Percentiles rank a stretch among this genome's conserved stretches.
Evolutionary conservation across 2,888 invertebrate genomes (phyloP).

Genomic region (Nomada goodeniana): DNA sequence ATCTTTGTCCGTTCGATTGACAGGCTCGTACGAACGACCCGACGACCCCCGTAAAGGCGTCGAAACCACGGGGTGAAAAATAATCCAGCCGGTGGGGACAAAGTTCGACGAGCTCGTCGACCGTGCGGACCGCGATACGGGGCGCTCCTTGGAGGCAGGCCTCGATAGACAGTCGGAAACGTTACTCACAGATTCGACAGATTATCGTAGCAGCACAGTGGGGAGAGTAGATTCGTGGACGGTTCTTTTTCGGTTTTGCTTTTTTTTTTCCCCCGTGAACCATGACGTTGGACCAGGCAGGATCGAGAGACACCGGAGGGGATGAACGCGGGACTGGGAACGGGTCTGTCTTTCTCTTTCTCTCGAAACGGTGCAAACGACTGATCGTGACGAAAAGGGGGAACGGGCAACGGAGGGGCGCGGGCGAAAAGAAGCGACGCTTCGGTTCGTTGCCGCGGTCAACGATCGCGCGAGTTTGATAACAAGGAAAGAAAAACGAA

Average conservation of each 20-base stretch:
- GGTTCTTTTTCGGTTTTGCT: neutral
- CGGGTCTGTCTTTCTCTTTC: slow-evolving; percentile 48
- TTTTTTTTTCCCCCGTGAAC: neutral
- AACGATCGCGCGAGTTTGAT: slow-evolving; percentile 8
- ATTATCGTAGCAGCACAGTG: slow-evolving; percentile 28
- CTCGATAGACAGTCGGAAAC: slow-evolving; percentile 26
- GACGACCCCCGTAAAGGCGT: neutral
- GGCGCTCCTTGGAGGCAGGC: slow-evolving; percentile 6
- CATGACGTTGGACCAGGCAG: slow-evolving; percentile 1
- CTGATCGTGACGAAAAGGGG: slow-evolving; percentile 40
- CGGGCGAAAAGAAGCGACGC: slow-evolving; percentile 35
- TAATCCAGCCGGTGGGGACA: neutral
- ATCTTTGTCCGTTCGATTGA: slow-evolving; percentile 47
- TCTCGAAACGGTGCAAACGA: slow-evolving; percentile 64
- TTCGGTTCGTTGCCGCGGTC: slow-evolving; percentile 1
- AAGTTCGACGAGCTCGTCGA: slow-evolving; percentile 20
- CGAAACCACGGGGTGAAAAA: neutral
- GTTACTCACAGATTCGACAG: slow-evolving; percentile 10
- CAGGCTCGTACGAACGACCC: slow-evolving; percentile 41
- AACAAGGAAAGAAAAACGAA: neutral
- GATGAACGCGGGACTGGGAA: slow-evolving; percentile 25
- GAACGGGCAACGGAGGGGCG: slow-evolving; percentile 19
- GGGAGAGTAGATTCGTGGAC: slow-evolving; percentile 24
- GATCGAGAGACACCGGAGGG: slow-evolving; percentile 18
- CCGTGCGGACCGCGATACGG: neutral